Base-by-base conservation (phyloP, 2,888 invertebrate genomes). In the Noctua janthe region DNA sequence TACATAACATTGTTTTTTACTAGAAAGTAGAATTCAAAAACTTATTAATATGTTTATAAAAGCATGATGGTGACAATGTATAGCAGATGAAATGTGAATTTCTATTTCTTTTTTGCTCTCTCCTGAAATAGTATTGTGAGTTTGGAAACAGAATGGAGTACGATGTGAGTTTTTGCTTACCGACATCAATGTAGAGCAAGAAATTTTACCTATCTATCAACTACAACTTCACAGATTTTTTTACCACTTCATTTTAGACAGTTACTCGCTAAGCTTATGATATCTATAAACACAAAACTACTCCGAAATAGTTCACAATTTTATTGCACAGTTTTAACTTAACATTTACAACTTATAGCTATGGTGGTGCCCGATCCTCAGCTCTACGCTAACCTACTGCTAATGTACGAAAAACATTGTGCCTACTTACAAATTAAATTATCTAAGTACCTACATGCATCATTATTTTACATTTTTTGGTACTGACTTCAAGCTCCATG, bases 261-360 rank as follows among this genome's bases (percentile, higher is more conserved):
- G 47, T 35, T n/a, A 47, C 35, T 76, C 35, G 13, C 17, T 62
- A 69, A 47, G 13, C 8, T 35, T 35, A 17, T 39, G 1, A 51
- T 56, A 64, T 35, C 35, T 54, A 43, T 66, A 56, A n/a, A 77
- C n/a, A 39, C 39, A 47, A 69, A 20, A 56, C 39, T 71, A 69
- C 15, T 59, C 1, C 29, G 51, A 71, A 71, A 69, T 69, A 66
- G n/a, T 74, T 76, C 29, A 76, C 74, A 72, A 80, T 76, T 88
- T 76, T 85, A 87, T 87, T 87, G 87, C 87, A 87, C 88, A 82
- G 11, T 71, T 70, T 49, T n/a, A n/a, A 47, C 23, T 73, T 64
- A 71, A 13, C 13, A 82, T 84, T 78, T 86, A 74, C 78, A 75
- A 70, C 47, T 77, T 83, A 82, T 6, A 71, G 5, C 17, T 67